phyloP scores from a whole-genome alignment of 2,888 invertebrate species.

The Patella pellucida region DNA sequence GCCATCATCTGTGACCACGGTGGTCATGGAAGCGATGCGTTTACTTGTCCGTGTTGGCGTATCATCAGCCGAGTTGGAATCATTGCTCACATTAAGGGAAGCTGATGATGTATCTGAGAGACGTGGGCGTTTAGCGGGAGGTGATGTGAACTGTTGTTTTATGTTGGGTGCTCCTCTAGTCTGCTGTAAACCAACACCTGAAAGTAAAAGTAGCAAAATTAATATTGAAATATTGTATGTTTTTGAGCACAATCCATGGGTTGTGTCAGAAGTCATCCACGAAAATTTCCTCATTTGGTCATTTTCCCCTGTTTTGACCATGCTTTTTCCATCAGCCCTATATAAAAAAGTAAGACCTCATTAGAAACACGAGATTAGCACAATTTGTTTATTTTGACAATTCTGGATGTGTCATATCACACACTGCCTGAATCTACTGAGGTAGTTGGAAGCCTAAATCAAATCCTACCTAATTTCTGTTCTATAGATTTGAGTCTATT shows the following conservation, averaged over 20 bases:
- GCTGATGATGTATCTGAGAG: slow-evolving; percentile 16
- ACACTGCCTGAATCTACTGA: too few species aligned
- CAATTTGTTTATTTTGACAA: too few species aligned
- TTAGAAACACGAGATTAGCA: slow-evolving; percentile 6
- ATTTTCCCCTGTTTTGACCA: too few species aligned
- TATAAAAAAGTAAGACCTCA: neutral
- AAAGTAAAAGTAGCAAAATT: neutral
- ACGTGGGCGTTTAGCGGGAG: slow-evolving; percentile 34
- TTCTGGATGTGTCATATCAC: neutral
- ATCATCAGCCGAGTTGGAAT: slow-evolving; percentile 11
- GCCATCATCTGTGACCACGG: slow-evolving; percentile 47
- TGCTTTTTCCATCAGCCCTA: neutral
- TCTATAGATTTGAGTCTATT: slow-evolving; percentile 59
- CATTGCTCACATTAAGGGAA: slow-evolving; percentile 28
- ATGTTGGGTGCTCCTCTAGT: slow-evolving; percentile 12
- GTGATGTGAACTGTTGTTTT: slow-evolving; percentile 15
- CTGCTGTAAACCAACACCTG: slow-evolving; percentile 38
- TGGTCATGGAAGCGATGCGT: slow-evolving; percentile 57
- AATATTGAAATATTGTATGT: too few species aligned
- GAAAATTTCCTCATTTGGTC: too few species aligned
- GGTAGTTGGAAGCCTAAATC: too few species aligned
- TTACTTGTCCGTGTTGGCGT: slow-evolving; percentile 57
- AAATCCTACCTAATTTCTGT: slow-evolving; percentile 59
- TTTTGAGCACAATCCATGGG: too few species aligned
- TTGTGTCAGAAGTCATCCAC: too few species aligned